A percentile compares a stretch with the other conserved stretches of the same genome.
Conservation (phyloP, 2,797 vertebrate species). For the Glossophaga mutica region DNA sequence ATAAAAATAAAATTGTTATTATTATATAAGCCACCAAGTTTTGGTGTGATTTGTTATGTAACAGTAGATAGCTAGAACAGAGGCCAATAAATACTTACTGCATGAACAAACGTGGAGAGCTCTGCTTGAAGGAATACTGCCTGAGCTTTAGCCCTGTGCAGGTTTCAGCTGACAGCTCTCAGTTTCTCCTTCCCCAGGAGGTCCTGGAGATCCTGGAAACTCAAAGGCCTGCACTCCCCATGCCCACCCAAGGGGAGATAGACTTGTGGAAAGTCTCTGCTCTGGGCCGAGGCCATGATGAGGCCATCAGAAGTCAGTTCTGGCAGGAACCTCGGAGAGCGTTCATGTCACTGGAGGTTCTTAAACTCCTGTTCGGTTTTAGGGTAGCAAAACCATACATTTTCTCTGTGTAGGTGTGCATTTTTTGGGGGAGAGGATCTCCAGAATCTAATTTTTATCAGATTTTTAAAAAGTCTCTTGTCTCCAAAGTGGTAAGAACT, state of each 20-base stretch:
- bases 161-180: not conserved
- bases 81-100: not conserved
- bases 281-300: not conserved
- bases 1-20: not conserved
- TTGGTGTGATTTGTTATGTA: not conserved
- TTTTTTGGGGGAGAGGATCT: not conserved
- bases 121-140: not conserved
- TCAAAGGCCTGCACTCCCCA: not conserved
- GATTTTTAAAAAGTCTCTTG: not conserved
- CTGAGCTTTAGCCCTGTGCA: not conserved
- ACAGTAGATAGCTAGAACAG: not conserved
- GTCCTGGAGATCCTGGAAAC: not conserved
- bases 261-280: not conserved
- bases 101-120: not conserved
- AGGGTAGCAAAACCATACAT: not conserved
- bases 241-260: not conserved
- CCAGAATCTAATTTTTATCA: not conserved
- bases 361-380: not conserved
- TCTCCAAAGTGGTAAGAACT: constrained; percentile 5
- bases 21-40: not conserved
- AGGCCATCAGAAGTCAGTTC: not conserved
- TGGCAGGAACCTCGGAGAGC: not conserved
- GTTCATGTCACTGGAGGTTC: not conserved
- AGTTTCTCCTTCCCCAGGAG: not conserved
- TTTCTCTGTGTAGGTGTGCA: not conserved